Base-by-base conservation (phyloP, 2,888 invertebrate genomes). In the Hoplodrina blanda region DNA sequence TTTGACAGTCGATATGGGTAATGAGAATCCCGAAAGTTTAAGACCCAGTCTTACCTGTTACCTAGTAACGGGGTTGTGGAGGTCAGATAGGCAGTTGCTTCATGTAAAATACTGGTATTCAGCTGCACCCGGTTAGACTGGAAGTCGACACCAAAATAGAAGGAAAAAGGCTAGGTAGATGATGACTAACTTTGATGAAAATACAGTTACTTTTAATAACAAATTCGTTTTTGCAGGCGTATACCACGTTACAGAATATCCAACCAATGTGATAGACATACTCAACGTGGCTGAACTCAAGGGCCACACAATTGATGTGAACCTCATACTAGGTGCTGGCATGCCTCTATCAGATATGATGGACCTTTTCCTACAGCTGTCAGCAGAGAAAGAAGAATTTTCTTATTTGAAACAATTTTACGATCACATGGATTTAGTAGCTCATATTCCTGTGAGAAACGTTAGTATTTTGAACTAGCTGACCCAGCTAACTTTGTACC, bases 361-460 rank as follows among this genome's bases (percentile, higher is more conserved):
- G 91, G 84, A 92, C 83, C 88, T 96, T 20, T 96, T 96, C 64
- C 25, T 92, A 88, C 70, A 82, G 90, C 0, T 90, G 83, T 54
- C 90, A 85, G 55, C 83, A 75, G 62, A 91, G 83, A 79, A 60
- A 56, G 88, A 92, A 6, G 96, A 96, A 19, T 98, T 97, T 86
- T 92, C 93, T 3, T 97, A 98, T 90, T 91, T 97, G 69, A 92
- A 93, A 54, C 94, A 96, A 62, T 91, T 98, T 74, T 96, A 96
- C 17, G 93, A 97, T 50, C 98, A 98, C 83, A 94, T 98, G 82
- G 97, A 97, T 86, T 90, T 97, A 66, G 97, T 98, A 4, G 98
- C 98, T 6, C 97, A 97, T 89, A 96, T 97, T 61, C 97, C 97
- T 49, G 97, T 98, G 0, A 95, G 98, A 90, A 98, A 98, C 92